Conservation (phyloP, 2,113 vertebrate genomes). For the Lethenteron reissneri region DNA sequence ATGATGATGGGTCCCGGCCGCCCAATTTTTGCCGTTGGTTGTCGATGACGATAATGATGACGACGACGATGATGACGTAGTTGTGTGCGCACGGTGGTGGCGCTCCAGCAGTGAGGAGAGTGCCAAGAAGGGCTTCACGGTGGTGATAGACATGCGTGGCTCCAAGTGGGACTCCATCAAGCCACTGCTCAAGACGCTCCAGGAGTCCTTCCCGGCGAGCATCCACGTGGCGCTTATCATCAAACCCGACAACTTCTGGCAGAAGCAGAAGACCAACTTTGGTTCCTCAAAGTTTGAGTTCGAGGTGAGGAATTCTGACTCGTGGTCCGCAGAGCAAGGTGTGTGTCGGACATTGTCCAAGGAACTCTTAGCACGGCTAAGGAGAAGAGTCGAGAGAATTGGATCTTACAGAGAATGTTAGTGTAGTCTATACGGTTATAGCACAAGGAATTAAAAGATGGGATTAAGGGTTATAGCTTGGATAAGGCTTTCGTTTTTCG, state of each 20-base stretch:
- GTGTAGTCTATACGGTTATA: background rate
- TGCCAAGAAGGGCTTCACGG: conserved; percentile 83
- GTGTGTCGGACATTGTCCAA: conserved; percentile 1
- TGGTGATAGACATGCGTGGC: conserved; percentile 97
- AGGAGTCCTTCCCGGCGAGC: conserved; percentile 86
- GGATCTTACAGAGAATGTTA: background rate
- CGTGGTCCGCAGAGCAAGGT: background rate
- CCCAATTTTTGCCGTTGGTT: no score
- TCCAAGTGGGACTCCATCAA: conserved; percentile 99
- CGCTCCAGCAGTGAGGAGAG: conserved; percentile 54
- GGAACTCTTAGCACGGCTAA: background rate
- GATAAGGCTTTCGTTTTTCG: background rate
- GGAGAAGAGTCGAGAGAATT: background rate
- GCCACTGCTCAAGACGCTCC: conserved; percentile 84
- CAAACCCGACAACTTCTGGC: conserved; percentile 98
- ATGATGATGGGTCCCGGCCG: no score
- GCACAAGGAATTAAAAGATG: no score
- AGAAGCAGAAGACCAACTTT: conserved; percentile 96
- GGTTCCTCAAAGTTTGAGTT: conserved; percentile 98
- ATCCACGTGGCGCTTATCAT: conserved; percentile 95
- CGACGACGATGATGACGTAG: no score
- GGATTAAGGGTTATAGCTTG: no score
- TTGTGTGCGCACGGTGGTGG: no score
- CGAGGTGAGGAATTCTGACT: conserved; percentile 32
- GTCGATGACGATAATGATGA: no score